phyloP scores from a whole-genome alignment of 2,888 invertebrate species.

The Molorchus minor region DNA sequence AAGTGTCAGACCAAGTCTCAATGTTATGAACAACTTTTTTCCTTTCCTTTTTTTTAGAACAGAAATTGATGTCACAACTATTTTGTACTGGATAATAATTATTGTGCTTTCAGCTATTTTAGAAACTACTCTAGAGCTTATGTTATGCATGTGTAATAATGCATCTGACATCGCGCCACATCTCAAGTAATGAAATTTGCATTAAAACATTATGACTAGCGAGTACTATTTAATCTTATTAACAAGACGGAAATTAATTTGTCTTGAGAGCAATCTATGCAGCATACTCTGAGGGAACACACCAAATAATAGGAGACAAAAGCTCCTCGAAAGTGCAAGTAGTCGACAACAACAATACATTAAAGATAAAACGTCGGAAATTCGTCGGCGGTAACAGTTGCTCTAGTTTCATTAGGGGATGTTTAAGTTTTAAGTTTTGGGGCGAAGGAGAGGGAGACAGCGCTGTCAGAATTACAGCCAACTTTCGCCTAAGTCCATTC shows the following conservation, averaged over 20 bases:
- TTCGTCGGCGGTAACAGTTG: conserved; percentile 12
- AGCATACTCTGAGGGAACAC: neutral
- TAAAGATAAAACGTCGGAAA: conserved; percentile 17
- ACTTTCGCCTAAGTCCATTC: conserved; percentile 26
- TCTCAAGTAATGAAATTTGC: no score
- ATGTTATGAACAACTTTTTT: no score
- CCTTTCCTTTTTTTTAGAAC: no score
- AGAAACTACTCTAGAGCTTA: conserved; percentile 5
- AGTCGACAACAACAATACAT: conserved; percentile 7
- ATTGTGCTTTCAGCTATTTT: no score
- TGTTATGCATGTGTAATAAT: neutral
- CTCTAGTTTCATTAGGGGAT: conserved; percentile 25
- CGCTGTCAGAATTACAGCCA: conserved; percentile 29
- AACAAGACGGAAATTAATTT: neutral
- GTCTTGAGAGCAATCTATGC: neutral
- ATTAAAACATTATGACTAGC: no score
- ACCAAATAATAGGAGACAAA: conserved; percentile 3
- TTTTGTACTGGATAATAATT: no score
- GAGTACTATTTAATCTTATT: neutral
- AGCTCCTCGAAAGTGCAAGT: conserved; percentile 14
- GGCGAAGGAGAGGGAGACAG: conserved; percentile 25
- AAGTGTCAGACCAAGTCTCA: no score
- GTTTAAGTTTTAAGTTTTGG: conserved; percentile 27
- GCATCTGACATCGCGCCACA: no score
- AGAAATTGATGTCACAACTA: no score